Evolutionary conservation across 64 coral and sea anemone genomes (phyloP).

Genomic region (Dendrophyllia cribrosa): DNA sequence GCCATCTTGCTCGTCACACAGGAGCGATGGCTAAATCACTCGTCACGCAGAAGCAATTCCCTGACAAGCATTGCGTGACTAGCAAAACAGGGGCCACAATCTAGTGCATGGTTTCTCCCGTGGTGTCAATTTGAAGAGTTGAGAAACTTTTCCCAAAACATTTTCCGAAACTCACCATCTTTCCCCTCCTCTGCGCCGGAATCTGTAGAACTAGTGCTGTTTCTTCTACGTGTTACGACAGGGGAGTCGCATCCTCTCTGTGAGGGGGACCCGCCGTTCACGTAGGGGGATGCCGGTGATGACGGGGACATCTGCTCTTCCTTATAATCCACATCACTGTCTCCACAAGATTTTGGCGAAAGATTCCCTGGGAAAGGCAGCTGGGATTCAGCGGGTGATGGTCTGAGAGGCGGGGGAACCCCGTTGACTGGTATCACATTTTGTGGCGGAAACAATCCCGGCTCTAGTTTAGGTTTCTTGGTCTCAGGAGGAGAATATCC

Average conservation of each 20-base stretch:
- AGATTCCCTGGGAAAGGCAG: slow-evolving; percentile 24
- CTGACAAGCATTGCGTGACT: too few relatives aligned
- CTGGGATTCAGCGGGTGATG: slow-evolving; percentile 8
- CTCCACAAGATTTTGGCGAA: slow-evolving; percentile 21
- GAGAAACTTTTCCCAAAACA: not conserved
- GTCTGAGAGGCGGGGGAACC: slow-evolving; percentile 12
- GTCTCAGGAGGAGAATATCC: slow-evolving; percentile 4
- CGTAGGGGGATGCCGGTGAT: not conserved
- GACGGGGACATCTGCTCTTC: slow-evolving; percentile 37
- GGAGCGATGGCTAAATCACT: too few relatives aligned
- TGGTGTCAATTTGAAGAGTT: too few relatives aligned
- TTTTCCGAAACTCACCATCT: slow-evolving; percentile 47
- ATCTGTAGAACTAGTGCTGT: slow-evolving; percentile 74
- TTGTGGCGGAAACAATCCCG: not conserved
- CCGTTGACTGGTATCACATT: not conserved
- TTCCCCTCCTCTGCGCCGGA: slow-evolving; percentile 66
- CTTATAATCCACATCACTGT: slow-evolving; percentile 38
- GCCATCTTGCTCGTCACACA: too few relatives aligned
- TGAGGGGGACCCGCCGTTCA: not conserved
- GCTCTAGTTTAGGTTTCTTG: slow-evolving; percentile 20
- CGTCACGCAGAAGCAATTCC: not conserved
- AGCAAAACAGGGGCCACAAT: too few relatives aligned
- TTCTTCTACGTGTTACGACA: slow-evolving; percentile 4
- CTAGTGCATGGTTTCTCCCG: too few relatives aligned
- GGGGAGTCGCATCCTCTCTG: slow-evolving; percentile 10